Evolutionary conservation across 2,797 vertebrate species (phyloP).

Genomic region (Helostoma temminkii): DNA sequence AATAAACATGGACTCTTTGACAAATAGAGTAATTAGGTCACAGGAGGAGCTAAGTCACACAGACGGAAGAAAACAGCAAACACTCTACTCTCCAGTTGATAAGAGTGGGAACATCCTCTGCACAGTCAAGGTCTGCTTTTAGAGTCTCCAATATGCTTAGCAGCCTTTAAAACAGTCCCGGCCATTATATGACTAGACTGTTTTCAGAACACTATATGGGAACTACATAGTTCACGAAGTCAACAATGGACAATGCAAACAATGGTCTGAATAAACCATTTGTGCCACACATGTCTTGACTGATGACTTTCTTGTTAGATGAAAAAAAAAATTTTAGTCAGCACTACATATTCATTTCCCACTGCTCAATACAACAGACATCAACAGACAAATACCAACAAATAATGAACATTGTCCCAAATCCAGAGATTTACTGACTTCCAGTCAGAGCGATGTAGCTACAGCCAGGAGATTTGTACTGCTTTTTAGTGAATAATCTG

Average conservation of each 20-base stretch:
- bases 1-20: not conserved
- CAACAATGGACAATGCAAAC: no score
- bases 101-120: constrained; percentile 33
- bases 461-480: constrained; percentile 58
- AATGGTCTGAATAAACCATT: constrained; percentile 35
- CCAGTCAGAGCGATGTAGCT: constrained; percentile 44
- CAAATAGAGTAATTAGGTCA: not conserved
- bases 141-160: constrained; percentile 5
- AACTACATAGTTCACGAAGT: constrained; percentile 11
- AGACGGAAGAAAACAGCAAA: constrained; percentile 9
- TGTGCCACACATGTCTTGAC: constrained; percentile 8
- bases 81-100: constrained; percentile 7
- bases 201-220: constrained; percentile 29
- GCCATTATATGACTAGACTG: not conserved
- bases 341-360: constrained; percentile 16
- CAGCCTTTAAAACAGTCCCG: constrained; percentile 6
- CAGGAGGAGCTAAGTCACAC: not conserved
- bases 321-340: constrained; percentile 47
- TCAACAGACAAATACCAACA: constrained; percentile 6
- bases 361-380: constrained; percentile 17
- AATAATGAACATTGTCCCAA: constrained; percentile 52
- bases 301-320: constrained; percentile 27
- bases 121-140: constrained; percentile 34
- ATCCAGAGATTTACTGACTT: constrained; percentile 65
- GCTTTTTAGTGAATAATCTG: constrained; percentile 57